Base-by-base conservation (phyloP, 2,888 invertebrate genomes). In the Nebria brevicollis region DNA sequence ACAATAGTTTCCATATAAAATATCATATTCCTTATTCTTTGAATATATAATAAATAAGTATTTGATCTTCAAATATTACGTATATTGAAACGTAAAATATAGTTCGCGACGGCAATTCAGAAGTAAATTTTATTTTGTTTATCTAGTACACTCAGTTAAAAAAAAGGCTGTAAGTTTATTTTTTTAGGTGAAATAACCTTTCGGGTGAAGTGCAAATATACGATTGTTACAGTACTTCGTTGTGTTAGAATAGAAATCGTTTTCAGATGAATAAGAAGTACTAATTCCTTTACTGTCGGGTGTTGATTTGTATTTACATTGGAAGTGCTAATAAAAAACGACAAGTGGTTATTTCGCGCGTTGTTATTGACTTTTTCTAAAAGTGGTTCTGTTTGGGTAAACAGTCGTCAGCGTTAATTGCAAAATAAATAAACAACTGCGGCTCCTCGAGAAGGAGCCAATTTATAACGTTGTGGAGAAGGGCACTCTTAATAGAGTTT, bases 271-370 rank as follows among this genome's bases (percentile, higher is more conserved):
- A 54, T 54, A 8, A 13, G 8, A 8, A 54, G 54, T 54, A 13
- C 54, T 54, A 54, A 54, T 54, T 13, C 54, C 13, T 54, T 54
- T 5, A 34, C 34, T 34, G 34, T 34, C 34, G 34, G 54, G 54
- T 54, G 54, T 54, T 54, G 54, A 54, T 54, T 54, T 54, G 54
- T 54, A 54, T 54, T 54, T 54, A 54, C 13, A 54, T 54, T 54
- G 54, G 54, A 54, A 54, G 54, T 54, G 54, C 54, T 54, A 54
- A 54, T 54, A 54, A 54, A 54, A 54, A 54, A 54, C 54, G 54
- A 13, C 54, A 8, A 54, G 54, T 54, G 54, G 11, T 54, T 54
- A 54, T 54, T 54, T 54, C 54, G 7, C 4, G 54, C 8, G 54
- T 54, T 54, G 54, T 54, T 54, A 54, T 54, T 54, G 54, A 54